phyloP scores from a whole-genome alignment of 2,888 invertebrate species.

The Argyra leucocephala region DNA sequence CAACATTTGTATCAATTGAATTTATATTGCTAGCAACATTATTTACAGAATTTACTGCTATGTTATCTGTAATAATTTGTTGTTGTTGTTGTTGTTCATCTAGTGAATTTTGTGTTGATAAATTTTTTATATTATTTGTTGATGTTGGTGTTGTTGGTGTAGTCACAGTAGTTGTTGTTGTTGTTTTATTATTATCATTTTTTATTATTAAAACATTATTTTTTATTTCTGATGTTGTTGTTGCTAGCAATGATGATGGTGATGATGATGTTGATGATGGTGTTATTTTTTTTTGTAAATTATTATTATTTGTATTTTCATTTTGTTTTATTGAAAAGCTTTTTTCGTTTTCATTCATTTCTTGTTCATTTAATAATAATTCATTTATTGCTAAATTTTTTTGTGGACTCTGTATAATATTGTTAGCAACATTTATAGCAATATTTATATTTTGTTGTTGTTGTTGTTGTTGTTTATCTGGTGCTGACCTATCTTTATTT shows the following conservation, averaged over 20 bases:
- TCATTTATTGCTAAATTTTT: constrained; percentile 1
- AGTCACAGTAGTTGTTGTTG: not conserved
- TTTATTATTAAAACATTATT: not conserved
- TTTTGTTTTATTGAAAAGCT: not conserved
- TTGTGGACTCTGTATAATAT: constrained; percentile 20
- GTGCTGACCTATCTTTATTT: constrained; percentile 26
- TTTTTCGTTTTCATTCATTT: not conserved
- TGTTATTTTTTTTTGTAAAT: not conserved
- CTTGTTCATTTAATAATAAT: not conserved
- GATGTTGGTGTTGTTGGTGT: constrained; percentile 15
- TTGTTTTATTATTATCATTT: not conserved
- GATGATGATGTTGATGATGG: constrained; percentile 15
- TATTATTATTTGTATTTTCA: not conserved
- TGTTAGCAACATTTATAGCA: constrained; percentile 12
- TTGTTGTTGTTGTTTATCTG: constrained; percentile 20
- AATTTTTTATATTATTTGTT: constrained; percentile 17
- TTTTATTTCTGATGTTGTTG: too few species aligned
- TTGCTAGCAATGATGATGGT: too few species aligned
- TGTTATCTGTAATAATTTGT: constrained; percentile 14
- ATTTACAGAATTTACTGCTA: constrained; percentile 19
- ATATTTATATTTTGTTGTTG: constrained; percentile 27
- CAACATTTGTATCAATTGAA: constrained; percentile 16
- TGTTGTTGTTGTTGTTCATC: constrained; percentile 16
- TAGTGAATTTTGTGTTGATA: constrained; percentile 12
- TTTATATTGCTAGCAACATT: constrained; percentile 10